phyloP scores from a whole-genome alignment of 64 coral and sea anemone genomes.

The Astreopora myriophthalma region DNA sequence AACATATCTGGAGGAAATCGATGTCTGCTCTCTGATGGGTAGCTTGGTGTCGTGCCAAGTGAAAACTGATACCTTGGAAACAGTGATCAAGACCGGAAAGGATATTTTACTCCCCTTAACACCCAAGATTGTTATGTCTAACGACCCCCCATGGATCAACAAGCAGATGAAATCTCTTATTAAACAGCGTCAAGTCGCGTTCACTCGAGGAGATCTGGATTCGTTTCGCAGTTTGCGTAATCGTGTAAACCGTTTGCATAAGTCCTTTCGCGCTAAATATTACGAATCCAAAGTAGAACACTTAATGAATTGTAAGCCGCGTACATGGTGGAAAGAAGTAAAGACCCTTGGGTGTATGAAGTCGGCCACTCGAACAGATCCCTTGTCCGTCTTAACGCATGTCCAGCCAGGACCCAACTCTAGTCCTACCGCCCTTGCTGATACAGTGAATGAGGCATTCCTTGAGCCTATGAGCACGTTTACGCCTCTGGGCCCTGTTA shows the following conservation, averaged over 20 bases:
- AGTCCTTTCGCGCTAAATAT: conserved; percentile 49
- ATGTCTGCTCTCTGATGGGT: background rate
- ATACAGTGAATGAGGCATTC: conserved; percentile 50
- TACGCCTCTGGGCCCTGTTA: background rate
- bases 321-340: conserved; percentile 71
- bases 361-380: background rate
- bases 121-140: conserved; percentile 6
- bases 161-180: no score
- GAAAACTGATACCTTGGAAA: conserved; percentile 8
- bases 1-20: background rate
- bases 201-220: background rate
- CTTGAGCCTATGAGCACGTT: conserved; percentile 32
- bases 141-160: conserved; percentile 55
- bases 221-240: no score
- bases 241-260: conserved; percentile 32
- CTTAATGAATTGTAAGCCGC: conserved; percentile 49
- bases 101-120: conserved; percentile 1
- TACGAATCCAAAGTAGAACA: conserved; percentile 70
- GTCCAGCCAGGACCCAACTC: background rate
- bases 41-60: background rate
- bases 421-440: conserved; percentile 38
- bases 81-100: conserved; percentile 27
- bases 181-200: no score
- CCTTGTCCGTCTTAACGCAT: conserved; percentile 25
- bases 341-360: conserved; percentile 58